These are phyloP conservation scores for Sminthurides bifidus DNA, from an alignment of 1,140 invertebrate species.

Conservation along the genomic window DNA sequence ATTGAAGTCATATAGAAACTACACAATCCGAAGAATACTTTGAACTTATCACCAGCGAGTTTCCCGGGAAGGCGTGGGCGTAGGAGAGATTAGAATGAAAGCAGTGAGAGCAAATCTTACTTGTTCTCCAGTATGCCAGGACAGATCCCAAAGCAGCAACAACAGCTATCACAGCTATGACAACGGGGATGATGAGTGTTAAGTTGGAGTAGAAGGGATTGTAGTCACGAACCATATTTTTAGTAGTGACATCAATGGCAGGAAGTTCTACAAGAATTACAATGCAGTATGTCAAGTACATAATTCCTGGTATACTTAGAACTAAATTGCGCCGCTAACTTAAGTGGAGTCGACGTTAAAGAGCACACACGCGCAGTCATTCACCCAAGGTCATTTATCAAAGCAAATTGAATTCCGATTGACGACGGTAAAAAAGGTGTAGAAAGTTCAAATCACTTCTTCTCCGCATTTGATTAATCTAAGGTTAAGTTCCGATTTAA, in stretches of 20 bases:
- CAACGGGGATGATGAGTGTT: slow-evolving; percentile 18
- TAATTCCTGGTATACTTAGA: too few relatives aligned
- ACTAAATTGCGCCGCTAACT: too few relatives aligned
- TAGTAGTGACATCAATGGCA: slow-evolving; percentile 17
- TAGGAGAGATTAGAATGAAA: too few relatives aligned
- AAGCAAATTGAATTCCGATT: not conserved
- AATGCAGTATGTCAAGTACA: not conserved
- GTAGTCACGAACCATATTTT: slow-evolving; percentile 22
- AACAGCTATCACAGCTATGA: slow-evolving; percentile 15
- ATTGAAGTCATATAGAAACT: too few relatives aligned
- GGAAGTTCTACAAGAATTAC: slow-evolving; percentile 19
- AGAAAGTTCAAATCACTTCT: not conserved
- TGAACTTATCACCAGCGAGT: too few relatives aligned
- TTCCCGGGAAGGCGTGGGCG: too few relatives aligned
- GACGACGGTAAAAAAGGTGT: not conserved
- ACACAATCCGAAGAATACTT: too few relatives aligned
- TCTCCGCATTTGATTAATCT: too few relatives aligned
- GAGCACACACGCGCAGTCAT: not conserved
- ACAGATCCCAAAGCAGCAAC: slow-evolving; percentile 11
- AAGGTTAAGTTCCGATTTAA: too few relatives aligned
- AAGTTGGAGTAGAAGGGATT: slow-evolving; percentile 23
- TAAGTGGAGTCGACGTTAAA: not conserved
- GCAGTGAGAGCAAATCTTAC: too few relatives aligned
- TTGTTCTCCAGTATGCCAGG: slow-evolving; percentile 19
- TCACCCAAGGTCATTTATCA: not conserved